Evolutionary conservation across 1,140 invertebrate species (phyloP).

Genomic region (Matsumurasca onukii): DNA sequence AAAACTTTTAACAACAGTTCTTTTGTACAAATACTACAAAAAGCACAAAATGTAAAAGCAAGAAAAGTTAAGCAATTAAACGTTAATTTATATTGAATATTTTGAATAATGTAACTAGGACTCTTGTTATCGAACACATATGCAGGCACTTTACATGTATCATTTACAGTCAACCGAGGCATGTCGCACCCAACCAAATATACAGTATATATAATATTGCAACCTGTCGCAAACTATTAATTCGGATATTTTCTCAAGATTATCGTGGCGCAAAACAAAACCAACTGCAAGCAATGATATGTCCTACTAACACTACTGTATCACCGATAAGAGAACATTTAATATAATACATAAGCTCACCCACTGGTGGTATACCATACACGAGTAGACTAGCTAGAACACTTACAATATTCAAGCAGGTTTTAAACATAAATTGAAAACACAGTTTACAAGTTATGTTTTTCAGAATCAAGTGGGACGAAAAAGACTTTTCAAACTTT

Average conservation of each 20-base stretch:
- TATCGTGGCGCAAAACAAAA: slow-evolving; percentile 16
- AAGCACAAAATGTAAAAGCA: too few species aligned
- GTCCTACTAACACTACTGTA: neutral
- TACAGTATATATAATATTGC: too few species aligned
- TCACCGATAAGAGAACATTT: neutral
- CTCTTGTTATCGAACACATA: slow-evolving; percentile 7
- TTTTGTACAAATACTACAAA: too few species aligned
- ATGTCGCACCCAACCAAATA: too few species aligned
- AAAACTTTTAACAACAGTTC: too few species aligned
- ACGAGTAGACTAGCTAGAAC: neutral
- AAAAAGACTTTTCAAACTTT: too few species aligned
- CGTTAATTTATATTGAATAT: too few species aligned
- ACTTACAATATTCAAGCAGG: slow-evolving; percentile 11
- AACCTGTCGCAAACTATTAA: slow-evolving; percentile 13
- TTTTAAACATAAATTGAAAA: slow-evolving; percentile 19
- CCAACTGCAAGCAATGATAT: neutral
- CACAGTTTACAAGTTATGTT: neutral
- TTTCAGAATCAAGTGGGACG: too few species aligned
- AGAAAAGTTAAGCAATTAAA: too few species aligned
- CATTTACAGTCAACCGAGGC: neutral
- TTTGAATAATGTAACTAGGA: too few species aligned
- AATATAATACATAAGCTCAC: neutral
- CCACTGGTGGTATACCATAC: neutral
- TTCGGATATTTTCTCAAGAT: slow-evolving; percentile 25
- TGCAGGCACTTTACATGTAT: slow-evolving; percentile 21